These are phyloP conservation scores for Synergus umbraculus DNA, from an alignment of 2,888 invertebrate species.

Conservation along the genomic window DNA sequence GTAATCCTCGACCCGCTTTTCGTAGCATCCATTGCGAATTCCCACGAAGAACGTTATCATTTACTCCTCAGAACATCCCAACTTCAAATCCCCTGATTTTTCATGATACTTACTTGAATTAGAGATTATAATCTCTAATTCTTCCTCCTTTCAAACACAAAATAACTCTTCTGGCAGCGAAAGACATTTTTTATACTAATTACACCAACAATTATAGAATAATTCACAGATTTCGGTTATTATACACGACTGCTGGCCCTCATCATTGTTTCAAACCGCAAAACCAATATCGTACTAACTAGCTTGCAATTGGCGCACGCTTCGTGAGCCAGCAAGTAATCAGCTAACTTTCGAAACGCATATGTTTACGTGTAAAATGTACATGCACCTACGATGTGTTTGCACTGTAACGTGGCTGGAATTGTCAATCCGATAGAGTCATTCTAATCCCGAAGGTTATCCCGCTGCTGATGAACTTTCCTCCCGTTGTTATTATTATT, in stretches of 20 bases:
- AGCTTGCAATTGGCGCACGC: background rate
- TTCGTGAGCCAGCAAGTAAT: conserved; percentile 2
- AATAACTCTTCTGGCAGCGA: too few species aligned
- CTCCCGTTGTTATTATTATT: background rate
- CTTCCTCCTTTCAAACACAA: too few species aligned
- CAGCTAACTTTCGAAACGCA: conserved; percentile 7
- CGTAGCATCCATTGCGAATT: background rate
- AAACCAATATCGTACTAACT: background rate
- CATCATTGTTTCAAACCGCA: background rate
- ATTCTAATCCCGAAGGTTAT: background rate
- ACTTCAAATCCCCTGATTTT: too few species aligned
- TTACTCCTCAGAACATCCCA: background rate
- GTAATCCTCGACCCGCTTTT: background rate
- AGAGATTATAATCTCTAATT: too few species aligned
- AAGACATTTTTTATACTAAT: background rate
- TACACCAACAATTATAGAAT: background rate
- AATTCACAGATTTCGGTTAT: background rate
- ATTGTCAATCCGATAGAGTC: background rate
- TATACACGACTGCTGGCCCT: background rate
- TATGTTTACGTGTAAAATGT: background rate
- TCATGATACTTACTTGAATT: background rate
- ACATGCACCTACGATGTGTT: background rate
- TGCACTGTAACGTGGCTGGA: background rate
- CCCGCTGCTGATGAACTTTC: background rate
- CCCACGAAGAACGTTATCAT: background rate